Base-by-base conservation (phyloP, 2,113 vertebrate species). In the Cichladusa arquata region DNA sequence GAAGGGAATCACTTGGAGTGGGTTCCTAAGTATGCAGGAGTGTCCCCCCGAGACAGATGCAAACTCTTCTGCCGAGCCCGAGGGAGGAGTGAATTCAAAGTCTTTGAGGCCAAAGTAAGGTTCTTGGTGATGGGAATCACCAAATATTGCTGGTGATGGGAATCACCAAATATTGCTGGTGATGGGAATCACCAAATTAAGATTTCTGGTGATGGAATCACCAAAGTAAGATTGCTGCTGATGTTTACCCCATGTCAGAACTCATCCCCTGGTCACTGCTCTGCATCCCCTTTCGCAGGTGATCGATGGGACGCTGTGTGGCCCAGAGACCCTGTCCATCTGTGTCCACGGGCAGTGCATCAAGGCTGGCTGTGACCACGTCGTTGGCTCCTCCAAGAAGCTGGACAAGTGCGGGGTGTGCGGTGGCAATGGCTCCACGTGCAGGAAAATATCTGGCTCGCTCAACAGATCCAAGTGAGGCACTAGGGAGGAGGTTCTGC, bases 261-360 rank as follows among this genome's bases (percentile, higher is more conserved):
- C 38, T 60, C 64, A 50, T 5, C 4, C 74, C 54, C 62, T 33
- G 2, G 36, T 12, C 8, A 5, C 67, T 62, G 4, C 66, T 72
- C 33, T 12, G 4, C 14, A 0, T 44, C 20, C 14, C 48, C 24
- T 54, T 66, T 29, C 81, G 45, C 94, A 99, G 99, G 99, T 99
- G 64, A 98, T 98, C 1, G 99, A 99, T 0, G 99, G 99, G 58
- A 99, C 99, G 1, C 97, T 98, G 31, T 99, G 99, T 23, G 99
- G 99, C 10, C 99, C 99, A 0, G 99, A 99, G 90, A 99, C 98
- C 47, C 99, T 99, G 33, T 99, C 99, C 18, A 97, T 99, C 93
- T 99, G 99, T 7, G 99, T 99, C 42, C 98, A 98, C 1, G 99
- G 99, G 66, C 99, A 99, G 94, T 99, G 99, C 93, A 98, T 99